phyloP scores from a whole-genome alignment of 2,113 vertebrate species.

The Synchiropus splendidus region DNA sequence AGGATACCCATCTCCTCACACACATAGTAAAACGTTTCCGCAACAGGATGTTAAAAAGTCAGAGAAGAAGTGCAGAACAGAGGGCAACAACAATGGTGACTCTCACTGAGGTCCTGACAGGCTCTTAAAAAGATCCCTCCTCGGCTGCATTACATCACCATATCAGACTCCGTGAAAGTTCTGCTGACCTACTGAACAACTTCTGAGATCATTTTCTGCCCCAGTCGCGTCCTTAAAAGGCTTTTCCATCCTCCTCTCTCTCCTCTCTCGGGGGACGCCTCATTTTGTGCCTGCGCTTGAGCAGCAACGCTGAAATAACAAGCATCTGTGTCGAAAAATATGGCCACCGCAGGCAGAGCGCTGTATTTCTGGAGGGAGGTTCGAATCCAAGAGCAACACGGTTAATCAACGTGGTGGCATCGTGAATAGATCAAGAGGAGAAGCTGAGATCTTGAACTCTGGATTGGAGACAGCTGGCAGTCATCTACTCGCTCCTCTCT shows the following conservation, averaged over 20 bases:
- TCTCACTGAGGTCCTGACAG: conserved; percentile 6
- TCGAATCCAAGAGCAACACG: conserved; percentile 9
- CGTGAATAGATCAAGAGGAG: conserved; percentile 13
- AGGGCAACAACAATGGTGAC: no score
- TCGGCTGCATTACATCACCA: conserved; percentile 26
- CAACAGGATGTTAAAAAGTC: no score
- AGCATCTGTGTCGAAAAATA: conserved; percentile 38
- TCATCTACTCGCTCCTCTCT: conserved; percentile 6
- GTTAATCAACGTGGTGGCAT: conserved; percentile 19
- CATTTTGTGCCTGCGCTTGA: conserved; percentile 29
- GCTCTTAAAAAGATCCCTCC: conserved; percentile 20
- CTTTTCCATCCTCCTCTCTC: conserved; percentile 16
- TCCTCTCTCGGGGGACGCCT: conserved; percentile 20
- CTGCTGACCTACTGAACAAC: conserved; percentile 19
- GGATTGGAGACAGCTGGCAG: conserved; percentile 13
- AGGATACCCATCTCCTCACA: no score
- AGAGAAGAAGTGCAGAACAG: no score
- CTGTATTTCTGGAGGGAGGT: background rate
- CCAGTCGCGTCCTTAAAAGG: conserved; percentile 51
- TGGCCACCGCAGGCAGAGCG: conserved; percentile 14
- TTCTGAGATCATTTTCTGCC: conserved; percentile 29
- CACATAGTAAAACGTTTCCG: no score
- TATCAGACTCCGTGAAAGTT: conserved; percentile 7
- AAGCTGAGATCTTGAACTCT: background rate
- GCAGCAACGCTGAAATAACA: conserved; percentile 20